Evolutionary conservation across 2,888 invertebrate species (phyloP).

Genomic region (Oligia fasciuncula): DNA sequence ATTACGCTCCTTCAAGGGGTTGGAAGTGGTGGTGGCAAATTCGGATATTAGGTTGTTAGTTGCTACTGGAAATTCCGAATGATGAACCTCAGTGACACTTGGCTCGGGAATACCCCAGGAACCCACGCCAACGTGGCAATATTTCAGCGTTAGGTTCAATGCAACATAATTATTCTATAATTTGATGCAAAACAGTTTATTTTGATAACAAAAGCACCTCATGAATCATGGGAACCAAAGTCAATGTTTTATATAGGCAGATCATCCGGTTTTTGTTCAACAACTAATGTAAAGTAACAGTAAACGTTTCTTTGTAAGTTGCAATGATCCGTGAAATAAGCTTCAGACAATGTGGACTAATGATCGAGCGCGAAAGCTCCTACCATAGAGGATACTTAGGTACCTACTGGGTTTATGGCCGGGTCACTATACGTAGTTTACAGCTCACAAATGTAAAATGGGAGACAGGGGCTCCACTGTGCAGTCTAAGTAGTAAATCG

Average conservation of each 20-base stretch:
- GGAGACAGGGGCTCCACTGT: slow-evolving; percentile 16
- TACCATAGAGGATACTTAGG: slow-evolving; percentile 37
- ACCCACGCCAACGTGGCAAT: background rate
- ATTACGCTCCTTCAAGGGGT: background rate
- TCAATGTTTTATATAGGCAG: slow-evolving; percentile 61
- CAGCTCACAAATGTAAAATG: slow-evolving; percentile 19
- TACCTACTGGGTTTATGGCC: slow-evolving; percentile 48
- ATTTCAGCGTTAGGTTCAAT: slow-evolving; percentile 15
- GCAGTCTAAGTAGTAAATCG: slow-evolving; percentile 34
- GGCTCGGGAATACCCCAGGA: background rate
- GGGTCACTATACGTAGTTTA: slow-evolving; percentile 15
- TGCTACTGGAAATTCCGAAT: background rate
- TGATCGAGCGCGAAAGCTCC: slow-evolving; percentile 60
- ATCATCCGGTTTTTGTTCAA: slow-evolving; percentile 70
- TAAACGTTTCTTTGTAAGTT: slow-evolving; percentile 68
- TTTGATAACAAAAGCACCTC: slow-evolving; percentile 52
- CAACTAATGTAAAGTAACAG: slow-evolving; percentile 67
- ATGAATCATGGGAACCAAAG: slow-evolving; percentile 60
- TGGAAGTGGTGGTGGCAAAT: background rate
- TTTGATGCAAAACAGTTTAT: slow-evolving; percentile 39
- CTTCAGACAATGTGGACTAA: slow-evolving; percentile 67
- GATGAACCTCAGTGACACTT: background rate
- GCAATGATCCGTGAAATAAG: slow-evolving; percentile 73
- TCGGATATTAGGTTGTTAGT: no score
- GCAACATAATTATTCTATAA: slow-evolving; percentile 15